Percentiles rank a stretch among this genome's conserved stretches.
Conservation (phyloP, 2,797 vertebrate genomes). For the Luscinia megarhynchos region DNA sequence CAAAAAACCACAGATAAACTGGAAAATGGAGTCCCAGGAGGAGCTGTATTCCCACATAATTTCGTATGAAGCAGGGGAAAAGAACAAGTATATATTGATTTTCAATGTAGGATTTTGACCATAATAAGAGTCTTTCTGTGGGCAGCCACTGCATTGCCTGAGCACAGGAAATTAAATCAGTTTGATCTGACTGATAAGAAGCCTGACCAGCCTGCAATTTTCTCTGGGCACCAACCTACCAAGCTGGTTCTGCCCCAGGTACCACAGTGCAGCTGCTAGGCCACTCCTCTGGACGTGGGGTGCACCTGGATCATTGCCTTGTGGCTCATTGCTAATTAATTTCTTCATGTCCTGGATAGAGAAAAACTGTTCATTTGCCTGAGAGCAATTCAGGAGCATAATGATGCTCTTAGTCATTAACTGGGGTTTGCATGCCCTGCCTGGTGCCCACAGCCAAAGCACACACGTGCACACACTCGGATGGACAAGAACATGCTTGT, state of each 20-base stretch:
- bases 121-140: neutral
- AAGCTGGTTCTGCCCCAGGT: neutral
- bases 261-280: neutral
- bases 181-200: neutral
- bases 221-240: neutral
- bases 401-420: neutral
- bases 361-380: neutral
- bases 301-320: neutral
- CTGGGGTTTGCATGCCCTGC: neutral
- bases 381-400: neutral
- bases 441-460: neutral
- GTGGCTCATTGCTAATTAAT: neutral
- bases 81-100: neutral
- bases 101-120: neutral
- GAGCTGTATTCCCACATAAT: neutral
- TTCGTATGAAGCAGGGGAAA: neutral
- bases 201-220: neutral
- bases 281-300: fast-evolving
- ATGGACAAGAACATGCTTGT: neutral
- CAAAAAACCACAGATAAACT: neutral
- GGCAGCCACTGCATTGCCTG: neutral
- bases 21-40: neutral
- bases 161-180: neutral
- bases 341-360: neutral
- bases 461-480: neutral